Percentiles rank a stretch among this genome's conserved stretches.
Evolutionary conservation across 2,797 vertebrate genomes (phyloP).

Genomic region (Alca torda): DNA sequence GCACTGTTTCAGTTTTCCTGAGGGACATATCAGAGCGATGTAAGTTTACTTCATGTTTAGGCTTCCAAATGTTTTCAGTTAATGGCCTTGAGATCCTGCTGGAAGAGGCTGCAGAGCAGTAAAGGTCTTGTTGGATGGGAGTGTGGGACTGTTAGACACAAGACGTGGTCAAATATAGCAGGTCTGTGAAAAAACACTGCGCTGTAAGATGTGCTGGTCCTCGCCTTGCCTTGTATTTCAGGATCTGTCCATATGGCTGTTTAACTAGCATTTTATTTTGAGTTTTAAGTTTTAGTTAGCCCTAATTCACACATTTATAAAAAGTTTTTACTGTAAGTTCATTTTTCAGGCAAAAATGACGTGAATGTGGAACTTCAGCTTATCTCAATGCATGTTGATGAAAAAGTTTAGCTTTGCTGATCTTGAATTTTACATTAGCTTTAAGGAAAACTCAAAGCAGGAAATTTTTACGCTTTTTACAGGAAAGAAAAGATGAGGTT

Average conservation of each 20-base stretch:
- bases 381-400: neutral
- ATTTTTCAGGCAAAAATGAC: neutral
- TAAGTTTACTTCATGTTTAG: neutral
- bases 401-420: neutral
- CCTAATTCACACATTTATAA: neutral
- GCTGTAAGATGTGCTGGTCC: neutral
- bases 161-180: neutral
- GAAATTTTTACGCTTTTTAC: neutral
- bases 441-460: neutral
- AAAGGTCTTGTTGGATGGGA: neutral
- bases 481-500: neutral
- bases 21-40: neutral
- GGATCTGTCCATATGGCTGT: neutral
- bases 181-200: neutral
- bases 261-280: neutral
- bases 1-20: neutral
- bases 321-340: neutral
- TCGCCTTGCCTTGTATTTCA: neutral
- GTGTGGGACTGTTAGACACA: neutral
- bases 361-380: neutral
- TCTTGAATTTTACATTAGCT: neutral
- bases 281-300: neutral
- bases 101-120: neutral
- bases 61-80: neutral
- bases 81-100: neutral